Evolutionary conservation across 1,140 invertebrate species (phyloP).

Genomic region (Drosophila pachea): DNA sequence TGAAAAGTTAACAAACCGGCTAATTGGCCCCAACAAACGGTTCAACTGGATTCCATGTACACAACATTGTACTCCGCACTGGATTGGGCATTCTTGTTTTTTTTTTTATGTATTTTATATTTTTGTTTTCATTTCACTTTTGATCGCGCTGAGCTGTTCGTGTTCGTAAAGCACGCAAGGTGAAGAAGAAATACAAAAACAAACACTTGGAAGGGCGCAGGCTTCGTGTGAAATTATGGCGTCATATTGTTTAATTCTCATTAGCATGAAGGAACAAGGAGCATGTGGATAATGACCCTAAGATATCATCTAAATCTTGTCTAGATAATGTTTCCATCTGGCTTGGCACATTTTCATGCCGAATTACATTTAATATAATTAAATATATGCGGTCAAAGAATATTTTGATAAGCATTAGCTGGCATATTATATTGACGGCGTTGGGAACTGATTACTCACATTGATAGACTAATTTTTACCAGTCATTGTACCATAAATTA

Average conservation of each 20-base stretch:
- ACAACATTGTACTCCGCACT: slow-evolving; percentile 20
- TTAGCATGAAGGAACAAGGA: too few species aligned
- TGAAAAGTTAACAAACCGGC: slow-evolving; percentile 22
- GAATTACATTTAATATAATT: too few species aligned
- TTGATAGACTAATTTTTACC: too few species aligned
- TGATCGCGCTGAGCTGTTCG: slow-evolving; percentile 16
- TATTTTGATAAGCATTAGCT: too few species aligned
- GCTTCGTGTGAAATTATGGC: slow-evolving; percentile 32
- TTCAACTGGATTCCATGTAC: slow-evolving; percentile 19
- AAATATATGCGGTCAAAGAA: too few species aligned
- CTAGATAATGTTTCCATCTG: too few species aligned
- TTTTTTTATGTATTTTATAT: slow-evolving; percentile 1
- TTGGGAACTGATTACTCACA: too few species aligned
- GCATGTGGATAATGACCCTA: too few species aligned
- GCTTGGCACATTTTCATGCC: too few species aligned
- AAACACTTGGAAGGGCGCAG: slow-evolving; percentile 8
- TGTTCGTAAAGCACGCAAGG: slow-evolving; percentile 38
- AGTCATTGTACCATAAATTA: too few species aligned
- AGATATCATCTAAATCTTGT: too few species aligned
- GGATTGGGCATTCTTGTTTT: slow-evolving; percentile 2
- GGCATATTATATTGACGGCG: too few species aligned
- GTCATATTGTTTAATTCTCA: neutral
- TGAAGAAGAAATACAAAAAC: slow-evolving; percentile 19
- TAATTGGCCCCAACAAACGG: slow-evolving; percentile 14
- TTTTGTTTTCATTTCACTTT: slow-evolving; percentile 12